These are phyloP conservation scores for Spermophilus dauricus DNA, from an alignment of 2,113 vertebrate genomes.

Conservation along the genomic window DNA sequence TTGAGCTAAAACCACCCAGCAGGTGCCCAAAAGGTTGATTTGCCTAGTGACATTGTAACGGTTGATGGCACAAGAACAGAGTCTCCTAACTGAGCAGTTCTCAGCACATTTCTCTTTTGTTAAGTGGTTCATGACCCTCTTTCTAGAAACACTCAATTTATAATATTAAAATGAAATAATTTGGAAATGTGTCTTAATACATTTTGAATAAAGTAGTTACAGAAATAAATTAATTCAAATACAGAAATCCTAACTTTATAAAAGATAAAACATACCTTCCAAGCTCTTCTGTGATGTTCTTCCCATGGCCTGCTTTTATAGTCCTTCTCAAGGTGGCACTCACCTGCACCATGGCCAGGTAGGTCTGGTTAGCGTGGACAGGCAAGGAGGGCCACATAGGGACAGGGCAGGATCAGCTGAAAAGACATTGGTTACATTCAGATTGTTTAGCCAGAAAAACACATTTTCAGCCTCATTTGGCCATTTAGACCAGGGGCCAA, in stretches of 20 bases:
- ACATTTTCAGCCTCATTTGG: not conserved
- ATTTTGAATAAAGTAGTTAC: not conserved
- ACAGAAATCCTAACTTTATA: not conserved
- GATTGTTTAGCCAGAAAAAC: not conserved
- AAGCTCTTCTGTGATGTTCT: not conserved
- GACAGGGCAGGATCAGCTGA: not conserved
- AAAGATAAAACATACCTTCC: not conserved
- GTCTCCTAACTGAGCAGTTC: not conserved
- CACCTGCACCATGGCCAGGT: not conserved
- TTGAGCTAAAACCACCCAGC: not conserved
- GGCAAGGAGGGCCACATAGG: not conserved
- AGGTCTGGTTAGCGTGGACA: not conserved
- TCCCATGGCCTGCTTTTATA: not conserved
- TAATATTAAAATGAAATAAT: not conserved
- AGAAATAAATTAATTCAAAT: conserved; percentile 12
- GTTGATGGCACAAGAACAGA: not conserved
- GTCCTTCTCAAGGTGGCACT: not conserved
- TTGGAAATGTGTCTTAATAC: not conserved
- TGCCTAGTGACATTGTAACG: not conserved
- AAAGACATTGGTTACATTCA: not conserved
- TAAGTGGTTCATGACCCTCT: not conserved
- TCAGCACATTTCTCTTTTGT: not conserved
- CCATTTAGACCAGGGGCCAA: not conserved
- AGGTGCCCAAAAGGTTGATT: not conserved
- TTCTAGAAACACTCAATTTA: not conserved